A percentile compares a stretch with the other conserved stretches of the same genome.
phyloP scores from a whole-genome alignment of 23 tunicate genomes.

The Ciona savignyi region DNA sequence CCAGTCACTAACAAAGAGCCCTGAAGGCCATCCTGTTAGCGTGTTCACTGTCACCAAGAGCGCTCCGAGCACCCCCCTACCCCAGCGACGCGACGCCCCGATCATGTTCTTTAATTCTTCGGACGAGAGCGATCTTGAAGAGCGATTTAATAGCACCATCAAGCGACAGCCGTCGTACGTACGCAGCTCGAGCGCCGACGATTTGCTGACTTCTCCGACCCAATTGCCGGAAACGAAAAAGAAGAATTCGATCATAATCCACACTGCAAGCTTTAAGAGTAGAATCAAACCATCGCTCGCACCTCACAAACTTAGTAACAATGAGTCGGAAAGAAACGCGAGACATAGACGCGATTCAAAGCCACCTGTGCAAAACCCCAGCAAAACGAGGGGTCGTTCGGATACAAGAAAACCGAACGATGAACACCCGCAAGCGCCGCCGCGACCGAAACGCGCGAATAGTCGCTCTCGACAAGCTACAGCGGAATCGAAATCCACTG shows the following conservation, averaged over 20 bases:
- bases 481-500: not conserved
- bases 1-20: conserved; percentile 22
- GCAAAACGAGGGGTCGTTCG: not conserved
- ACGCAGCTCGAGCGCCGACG: conserved; percentile 17
- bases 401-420: not conserved
- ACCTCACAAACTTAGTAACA: too few species aligned
- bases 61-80: conserved; percentile 47
- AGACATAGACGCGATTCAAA: too few species aligned
- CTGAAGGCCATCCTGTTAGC: conserved; percentile 42
- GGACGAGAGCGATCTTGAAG: conserved; percentile 16
- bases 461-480: conserved; percentile 9
- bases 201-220: not conserved
- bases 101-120: conserved; percentile 5
- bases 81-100: not conserved
- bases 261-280: conserved; percentile 18
- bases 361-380: too few species aligned
- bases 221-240: not conserved
- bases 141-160: conserved; percentile 3
- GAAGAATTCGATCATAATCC: conserved; percentile 8
- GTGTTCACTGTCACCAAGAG: conserved; percentile 54
- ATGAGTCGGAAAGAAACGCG: not conserved
- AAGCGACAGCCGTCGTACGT: not conserved
- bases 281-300: conserved; percentile 4
- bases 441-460: not conserved
- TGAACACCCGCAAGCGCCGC: conserved; percentile 4